Conservation (phyloP, 2,113 vertebrate genomes). For the Cynoglossus semilaevis region DNA sequence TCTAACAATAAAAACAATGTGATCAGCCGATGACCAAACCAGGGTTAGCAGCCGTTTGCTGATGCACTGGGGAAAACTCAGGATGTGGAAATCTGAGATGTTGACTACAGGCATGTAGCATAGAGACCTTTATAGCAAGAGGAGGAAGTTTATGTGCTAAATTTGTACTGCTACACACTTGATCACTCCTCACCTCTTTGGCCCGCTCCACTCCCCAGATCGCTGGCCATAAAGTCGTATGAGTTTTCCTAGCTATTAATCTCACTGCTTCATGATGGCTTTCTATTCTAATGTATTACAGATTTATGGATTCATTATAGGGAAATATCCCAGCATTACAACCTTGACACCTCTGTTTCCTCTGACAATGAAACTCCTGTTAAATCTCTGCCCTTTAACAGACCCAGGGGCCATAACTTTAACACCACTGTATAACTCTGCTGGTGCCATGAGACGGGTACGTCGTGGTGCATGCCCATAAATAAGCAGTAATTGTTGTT, state of each 20-base stretch:
- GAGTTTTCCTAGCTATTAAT: background rate
- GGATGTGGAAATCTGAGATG: too few species aligned
- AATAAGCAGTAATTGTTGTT: conserved; percentile 30
- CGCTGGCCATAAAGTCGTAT: too few species aligned
- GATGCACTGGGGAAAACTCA: too few species aligned
- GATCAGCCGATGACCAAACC: too few species aligned
- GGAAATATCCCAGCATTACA: background rate
- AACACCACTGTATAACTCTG: background rate
- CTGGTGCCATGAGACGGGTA: conserved; percentile 14
- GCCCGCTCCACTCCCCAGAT: too few species aligned
- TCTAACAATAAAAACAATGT: too few species aligned
- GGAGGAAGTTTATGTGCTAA: too few species aligned
- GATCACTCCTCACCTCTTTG: too few species aligned
- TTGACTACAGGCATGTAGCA: too few species aligned
- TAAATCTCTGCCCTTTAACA: background rate
- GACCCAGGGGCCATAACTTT: background rate
- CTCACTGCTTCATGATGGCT: background rate
- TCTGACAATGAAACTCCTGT: background rate
- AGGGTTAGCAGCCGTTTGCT: too few species aligned
- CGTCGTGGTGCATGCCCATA: conserved; percentile 25
- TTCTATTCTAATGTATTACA: background rate
- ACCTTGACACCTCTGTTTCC: background rate
- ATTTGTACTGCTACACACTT: too few species aligned
- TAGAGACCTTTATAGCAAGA: too few species aligned
- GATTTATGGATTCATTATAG: background rate